Evolutionary conservation across 2,113 vertebrate genomes (phyloP).

Genomic region (Ciconia maguari): DNA sequence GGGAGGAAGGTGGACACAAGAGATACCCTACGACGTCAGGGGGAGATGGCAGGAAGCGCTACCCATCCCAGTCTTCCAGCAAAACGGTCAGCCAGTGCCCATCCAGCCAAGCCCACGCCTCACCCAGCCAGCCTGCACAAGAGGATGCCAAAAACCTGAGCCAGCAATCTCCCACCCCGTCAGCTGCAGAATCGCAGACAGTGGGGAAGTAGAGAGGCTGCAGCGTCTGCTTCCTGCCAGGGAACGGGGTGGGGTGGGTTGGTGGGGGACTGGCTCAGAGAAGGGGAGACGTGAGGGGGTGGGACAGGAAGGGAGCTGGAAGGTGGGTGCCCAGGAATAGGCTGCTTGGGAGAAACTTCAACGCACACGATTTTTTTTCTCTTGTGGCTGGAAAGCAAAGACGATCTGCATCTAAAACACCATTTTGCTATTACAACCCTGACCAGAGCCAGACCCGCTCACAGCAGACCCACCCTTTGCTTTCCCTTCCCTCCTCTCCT

Average conservation of each 20-base stretch:
- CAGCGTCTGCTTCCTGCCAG: constrained; percentile 8
- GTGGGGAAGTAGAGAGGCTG: constrained; percentile 75
- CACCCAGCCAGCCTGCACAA: constrained; percentile 71
- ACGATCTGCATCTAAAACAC: constrained; percentile 56
- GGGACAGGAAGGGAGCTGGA: constrained; percentile 52
- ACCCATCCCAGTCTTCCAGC: constrained; percentile 87
- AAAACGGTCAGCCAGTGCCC: constrained; percentile 74
- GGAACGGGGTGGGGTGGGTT: constrained; percentile 33
- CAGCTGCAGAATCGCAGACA: constrained; percentile 66
- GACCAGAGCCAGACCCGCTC: constrained; percentile 54
- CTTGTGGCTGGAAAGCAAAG: constrained; percentile 64
- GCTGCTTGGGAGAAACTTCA: constrained; percentile 59
- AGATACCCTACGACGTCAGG: constrained; percentile 80
- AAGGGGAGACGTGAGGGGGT: constrained; percentile 9
- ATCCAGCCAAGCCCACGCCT: constrained; percentile 63
- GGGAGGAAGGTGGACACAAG: constrained; percentile 88
- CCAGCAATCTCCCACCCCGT: constrained; percentile 71
- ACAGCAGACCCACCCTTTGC: neutral
- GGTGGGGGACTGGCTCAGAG: neutral
- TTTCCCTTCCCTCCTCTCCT: constrained; percentile 18
- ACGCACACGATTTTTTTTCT: constrained; percentile 54
- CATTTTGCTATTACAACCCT: constrained; percentile 56
- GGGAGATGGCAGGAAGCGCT: constrained; percentile 88
- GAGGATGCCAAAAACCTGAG: constrained; percentile 86
- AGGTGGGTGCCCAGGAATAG: constrained; percentile 48